phyloP scores from a whole-genome alignment of 1,140 invertebrate species.

The Pseudomyrmex pallidus region DNA sequence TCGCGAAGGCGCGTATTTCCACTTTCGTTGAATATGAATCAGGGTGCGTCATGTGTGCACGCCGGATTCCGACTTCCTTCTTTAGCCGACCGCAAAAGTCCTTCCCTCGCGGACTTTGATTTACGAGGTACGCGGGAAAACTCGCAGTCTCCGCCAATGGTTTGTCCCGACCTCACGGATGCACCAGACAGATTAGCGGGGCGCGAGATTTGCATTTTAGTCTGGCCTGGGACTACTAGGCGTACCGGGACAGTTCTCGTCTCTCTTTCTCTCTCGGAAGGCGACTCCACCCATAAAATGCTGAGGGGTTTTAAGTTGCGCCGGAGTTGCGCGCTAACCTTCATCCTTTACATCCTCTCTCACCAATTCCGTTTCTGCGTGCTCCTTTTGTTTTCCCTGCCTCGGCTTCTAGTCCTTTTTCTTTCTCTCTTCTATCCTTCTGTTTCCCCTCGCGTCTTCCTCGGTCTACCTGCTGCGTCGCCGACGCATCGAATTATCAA shows the following conservation, averaged over 20 bases:
- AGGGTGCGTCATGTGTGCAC: constrained; percentile 28
- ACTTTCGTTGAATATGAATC: constrained; percentile 36
- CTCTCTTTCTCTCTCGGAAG: not conserved
- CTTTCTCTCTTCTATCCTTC: constrained; percentile 42
- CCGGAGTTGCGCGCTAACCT: constrained; percentile 73
- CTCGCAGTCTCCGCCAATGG: constrained; percentile 73
- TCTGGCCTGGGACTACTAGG: constrained; percentile 75
- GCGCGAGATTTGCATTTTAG: constrained; percentile 82
- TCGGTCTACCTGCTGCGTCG: constrained; percentile 59
- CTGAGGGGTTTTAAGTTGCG: constrained; percentile 67
- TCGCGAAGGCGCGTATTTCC: constrained; percentile 49
- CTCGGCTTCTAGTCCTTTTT: constrained; percentile 58
- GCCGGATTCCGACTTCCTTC: constrained; percentile 37
- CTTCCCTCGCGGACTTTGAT: constrained; percentile 41
- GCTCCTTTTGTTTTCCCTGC: constrained; percentile 65
- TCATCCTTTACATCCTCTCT: constrained; percentile 57
- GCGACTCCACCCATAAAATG: constrained; percentile 70
- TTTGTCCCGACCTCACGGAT: constrained; percentile 79
- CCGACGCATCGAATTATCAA: constrained; percentile 36
- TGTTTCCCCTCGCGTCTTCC: not conserved
- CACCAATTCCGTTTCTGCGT: constrained; percentile 64
- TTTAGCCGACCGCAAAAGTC: constrained; percentile 18
- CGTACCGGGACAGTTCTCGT: constrained; percentile 67
- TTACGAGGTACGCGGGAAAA: constrained; percentile 55
- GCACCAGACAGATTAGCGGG: constrained; percentile 82